Evolutionary conservation across 2,797 vertebrate genomes (phyloP), one percentile per base, ranked within the genome.

Genomic region (Aulostomus chinensis): DNA sequence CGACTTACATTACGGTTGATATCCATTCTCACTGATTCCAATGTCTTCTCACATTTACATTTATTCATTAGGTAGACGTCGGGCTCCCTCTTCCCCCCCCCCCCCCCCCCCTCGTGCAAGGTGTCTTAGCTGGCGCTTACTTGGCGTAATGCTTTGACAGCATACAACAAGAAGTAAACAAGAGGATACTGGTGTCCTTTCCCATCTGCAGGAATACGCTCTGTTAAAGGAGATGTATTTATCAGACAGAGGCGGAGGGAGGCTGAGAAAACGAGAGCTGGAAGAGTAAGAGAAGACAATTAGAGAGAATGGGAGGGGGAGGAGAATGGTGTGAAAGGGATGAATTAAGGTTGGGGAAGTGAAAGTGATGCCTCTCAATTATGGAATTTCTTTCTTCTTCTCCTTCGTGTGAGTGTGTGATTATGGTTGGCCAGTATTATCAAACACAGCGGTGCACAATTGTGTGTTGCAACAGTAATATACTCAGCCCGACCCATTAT

Each of bases 11-110:
- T 80, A 81, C 50, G 2, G 52, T 54, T 62, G 52, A 66, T 76
- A 75, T 78, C 59, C 47, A 51, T 83, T 80, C 70, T 78, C 72
- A 77, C 76, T 73, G 82, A 76, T 79, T 75, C 51, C 20, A 47
- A 66, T 58, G 37, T 76, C 71, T 57, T 61, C 59, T 58, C 50
- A 50, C 77, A 83, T 81, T 85, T 86, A 71, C 69, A 81, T 86
- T 62, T 81, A 83, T 85, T 86, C 80, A 80, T 86, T 78, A 73
- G 58, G 53, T 51, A 46, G 58, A 63, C 28, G 43, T 29, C 43
- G 17, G 4, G 46, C 56, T 63, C 43, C 31, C 17, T 9, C 24
- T 54, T 63, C 43, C 31, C 17, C 24, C 24, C 24, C 24, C n/a
- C 9, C 32, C 33, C 18, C 10, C 35, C 25, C 14, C 43, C 36